Evolutionary conservation across 2,888 invertebrate genomes (phyloP).

Genomic region (Megastigmus dorsalis): DNA sequence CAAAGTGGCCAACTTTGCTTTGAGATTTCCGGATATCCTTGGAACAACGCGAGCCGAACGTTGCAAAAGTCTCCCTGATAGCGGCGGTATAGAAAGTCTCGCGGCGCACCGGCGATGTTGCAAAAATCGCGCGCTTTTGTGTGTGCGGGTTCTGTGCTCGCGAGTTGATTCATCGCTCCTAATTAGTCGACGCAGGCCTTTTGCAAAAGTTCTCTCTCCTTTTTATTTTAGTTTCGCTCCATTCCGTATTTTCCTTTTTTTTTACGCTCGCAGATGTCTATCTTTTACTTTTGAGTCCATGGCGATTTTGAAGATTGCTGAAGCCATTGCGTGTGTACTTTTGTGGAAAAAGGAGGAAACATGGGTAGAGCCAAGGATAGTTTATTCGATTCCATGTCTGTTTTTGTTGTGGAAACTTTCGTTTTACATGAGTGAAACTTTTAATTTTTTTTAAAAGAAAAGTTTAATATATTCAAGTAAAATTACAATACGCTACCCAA

Average conservation of each 20-base stretch:
- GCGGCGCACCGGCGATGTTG: not conserved
- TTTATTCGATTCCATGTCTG: too few relatives aligned
- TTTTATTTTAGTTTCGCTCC: not conserved
- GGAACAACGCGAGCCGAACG: not conserved
- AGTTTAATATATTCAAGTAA: too few relatives aligned
- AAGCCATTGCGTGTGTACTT: too few relatives aligned
- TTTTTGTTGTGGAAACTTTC: too few relatives aligned
- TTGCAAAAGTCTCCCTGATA: conserved; percentile 12
- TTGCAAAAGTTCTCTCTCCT: not conserved
- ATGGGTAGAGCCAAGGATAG: too few relatives aligned
- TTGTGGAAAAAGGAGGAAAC: too few relatives aligned
- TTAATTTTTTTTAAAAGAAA: too few relatives aligned
- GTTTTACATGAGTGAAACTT: too few relatives aligned
- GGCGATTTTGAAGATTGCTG: not conserved
- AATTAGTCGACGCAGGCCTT: too few relatives aligned
- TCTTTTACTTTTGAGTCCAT: not conserved
- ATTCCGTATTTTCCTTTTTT: too few relatives aligned
- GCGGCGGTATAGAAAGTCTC: conserved; percentile 8
- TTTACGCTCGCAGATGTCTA: not conserved
- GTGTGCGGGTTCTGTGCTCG: not conserved
- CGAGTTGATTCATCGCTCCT: conserved; percentile 31
- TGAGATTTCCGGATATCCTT: conserved; percentile 31
- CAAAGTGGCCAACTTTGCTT: not conserved
- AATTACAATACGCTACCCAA: too few relatives aligned
- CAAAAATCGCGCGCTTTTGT: conserved; percentile 27